These are phyloP conservation scores for Caenorhabditis sp. DNA, from an alignment of 2,888 invertebrate species.

Conservation along the genomic window DNA sequence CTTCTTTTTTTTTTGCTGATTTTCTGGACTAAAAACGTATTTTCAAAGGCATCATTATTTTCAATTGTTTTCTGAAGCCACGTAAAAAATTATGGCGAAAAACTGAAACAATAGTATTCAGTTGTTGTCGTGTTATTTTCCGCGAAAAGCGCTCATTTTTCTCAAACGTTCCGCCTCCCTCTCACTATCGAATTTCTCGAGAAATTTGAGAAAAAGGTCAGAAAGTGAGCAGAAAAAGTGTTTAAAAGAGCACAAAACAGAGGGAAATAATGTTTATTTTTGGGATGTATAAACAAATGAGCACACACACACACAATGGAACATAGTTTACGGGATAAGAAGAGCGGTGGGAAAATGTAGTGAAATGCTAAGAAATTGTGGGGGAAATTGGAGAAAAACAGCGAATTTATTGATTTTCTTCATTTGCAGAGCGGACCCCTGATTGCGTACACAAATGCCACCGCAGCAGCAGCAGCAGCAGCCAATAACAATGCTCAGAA, in stretches of 20 bases:
- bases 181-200: no score
- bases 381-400: background rate
- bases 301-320: no score
- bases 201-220: background rate
- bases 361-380: background rate
- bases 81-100: no score
- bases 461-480: background rate
- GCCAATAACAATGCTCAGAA: no score
- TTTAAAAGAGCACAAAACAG: background rate
- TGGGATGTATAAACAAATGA: conserved; percentile 37
- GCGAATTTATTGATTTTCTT: no score
- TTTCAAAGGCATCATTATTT: background rate
- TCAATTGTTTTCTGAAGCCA: no score
- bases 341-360: no score
- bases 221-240: background rate
- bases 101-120: no score
- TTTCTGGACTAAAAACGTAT: background rate
- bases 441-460: conserved; percentile 37
- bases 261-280: conserved; percentile 28
- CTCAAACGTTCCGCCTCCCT: no score
- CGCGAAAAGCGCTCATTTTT: background rate
- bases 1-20: conserved; percentile 4
- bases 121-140: no score
- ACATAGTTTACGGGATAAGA: no score
- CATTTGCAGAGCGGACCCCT: conserved; percentile 45